Percentiles rank a stretch among this genome's conserved stretches.
Evolutionary conservation across 2,888 invertebrate genomes (phyloP).

Genomic region (Oeneis ivallda): DNA sequence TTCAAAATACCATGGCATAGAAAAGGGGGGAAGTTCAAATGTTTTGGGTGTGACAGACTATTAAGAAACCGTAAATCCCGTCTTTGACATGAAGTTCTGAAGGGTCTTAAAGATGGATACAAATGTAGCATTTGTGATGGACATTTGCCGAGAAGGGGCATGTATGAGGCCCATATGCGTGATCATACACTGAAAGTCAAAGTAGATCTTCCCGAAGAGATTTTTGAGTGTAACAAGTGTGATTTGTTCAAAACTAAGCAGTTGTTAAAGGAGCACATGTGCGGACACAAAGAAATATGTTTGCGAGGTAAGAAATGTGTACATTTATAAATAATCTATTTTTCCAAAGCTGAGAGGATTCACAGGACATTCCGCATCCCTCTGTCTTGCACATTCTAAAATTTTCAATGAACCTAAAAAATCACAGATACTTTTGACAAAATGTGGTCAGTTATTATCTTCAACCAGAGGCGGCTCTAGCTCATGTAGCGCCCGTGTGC

Average conservation of each 20-base stretch:
- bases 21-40: slow-evolving; percentile 55
- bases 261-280: slow-evolving; percentile 52
- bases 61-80: slow-evolving; percentile 58
- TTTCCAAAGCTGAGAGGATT: too few species aligned
- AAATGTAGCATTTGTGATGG: slow-evolving; percentile 61
- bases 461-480: too few species aligned
- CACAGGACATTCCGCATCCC: too few species aligned
- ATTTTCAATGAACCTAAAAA: too few species aligned
- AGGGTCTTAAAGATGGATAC: slow-evolving; percentile 64
- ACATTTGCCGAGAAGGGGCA: slow-evolving; percentile 56
- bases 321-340: too few species aligned
- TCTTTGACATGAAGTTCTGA: slow-evolving; percentile 65
- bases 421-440: too few species aligned
- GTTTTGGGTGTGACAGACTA: slow-evolving; percentile 68
- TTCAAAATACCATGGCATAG: slow-evolving; percentile 56
- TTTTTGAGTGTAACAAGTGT: slow-evolving; percentile 66
- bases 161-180: slow-evolving; percentile 61
- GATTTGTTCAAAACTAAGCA: slow-evolving; percentile 55
- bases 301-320: slow-evolving; percentile 63
- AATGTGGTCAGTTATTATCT: too few species aligned
- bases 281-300: slow-evolving; percentile 61
- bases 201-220: slow-evolving; percentile 52
- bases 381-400: too few species aligned
- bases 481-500: too few species aligned
- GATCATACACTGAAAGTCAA: slow-evolving; percentile 56